A percentile compares a stretch with the other conserved stretches of the same genome.
These are phyloP conservation scores for Luidia sarsii DNA, from an alignment of 53 echinoderm and acorn worm species.

Conservation along the genomic window DNA sequence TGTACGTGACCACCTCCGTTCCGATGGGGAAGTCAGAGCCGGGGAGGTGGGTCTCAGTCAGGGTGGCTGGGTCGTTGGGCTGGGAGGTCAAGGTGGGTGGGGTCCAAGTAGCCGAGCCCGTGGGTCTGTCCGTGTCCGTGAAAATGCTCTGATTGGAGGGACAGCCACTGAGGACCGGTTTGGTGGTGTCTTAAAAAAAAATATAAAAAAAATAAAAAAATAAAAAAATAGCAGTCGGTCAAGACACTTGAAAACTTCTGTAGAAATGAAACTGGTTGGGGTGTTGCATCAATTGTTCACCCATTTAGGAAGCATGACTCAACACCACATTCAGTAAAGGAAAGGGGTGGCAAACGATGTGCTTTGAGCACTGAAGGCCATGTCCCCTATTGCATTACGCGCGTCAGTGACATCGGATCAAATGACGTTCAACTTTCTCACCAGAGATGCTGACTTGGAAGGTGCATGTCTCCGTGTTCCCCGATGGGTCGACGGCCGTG, in stretches of 20 bases:
- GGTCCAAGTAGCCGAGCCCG: neutral
- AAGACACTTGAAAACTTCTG: no score
- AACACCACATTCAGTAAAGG: no score
- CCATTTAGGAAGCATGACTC: no score
- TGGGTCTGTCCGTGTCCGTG: neutral
- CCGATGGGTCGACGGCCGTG: conserved; percentile 55
- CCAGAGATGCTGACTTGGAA: conserved; percentile 61
- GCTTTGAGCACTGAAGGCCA: neutral
- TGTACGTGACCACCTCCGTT: neutral
- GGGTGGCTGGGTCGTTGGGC: neutral
- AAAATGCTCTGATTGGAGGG: conserved; percentile 22
- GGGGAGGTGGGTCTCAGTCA: neutral
- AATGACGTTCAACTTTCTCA: no score
- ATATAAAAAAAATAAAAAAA: no score
- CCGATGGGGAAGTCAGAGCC: neutral
- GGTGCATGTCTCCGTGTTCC: conserved; percentile 33
- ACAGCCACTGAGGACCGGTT: conserved; percentile 53
- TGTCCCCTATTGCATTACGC: no score
- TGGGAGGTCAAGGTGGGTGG: neutral
- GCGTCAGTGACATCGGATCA: no score
- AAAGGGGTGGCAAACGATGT: neutral
- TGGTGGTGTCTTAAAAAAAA: conserved; percentile 44
- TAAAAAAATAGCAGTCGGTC: no score
- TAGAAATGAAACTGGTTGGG: no score
- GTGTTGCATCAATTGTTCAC: no score